Base-by-base conservation (phyloP, 2,113 vertebrate species). In the Neolamprologus caudopunctatus region DNA sequence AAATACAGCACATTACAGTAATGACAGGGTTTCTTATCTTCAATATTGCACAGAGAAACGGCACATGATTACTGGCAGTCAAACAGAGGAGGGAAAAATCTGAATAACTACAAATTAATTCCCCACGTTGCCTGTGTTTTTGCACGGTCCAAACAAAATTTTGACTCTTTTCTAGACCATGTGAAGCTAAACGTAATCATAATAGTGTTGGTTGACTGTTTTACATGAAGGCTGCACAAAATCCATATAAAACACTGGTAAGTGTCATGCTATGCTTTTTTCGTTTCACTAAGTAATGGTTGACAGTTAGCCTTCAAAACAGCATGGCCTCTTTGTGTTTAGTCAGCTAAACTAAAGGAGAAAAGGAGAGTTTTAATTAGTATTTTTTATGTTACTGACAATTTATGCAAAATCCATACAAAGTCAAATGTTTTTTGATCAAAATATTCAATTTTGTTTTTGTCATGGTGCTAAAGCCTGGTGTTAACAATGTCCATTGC, bases 1-100 rank as follows among this genome's bases (percentile, higher is more conserved):
- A 83, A 68, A 91, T 54, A n/a, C 55, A 45, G 80, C 85, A 80
- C 88, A 85, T 89, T 84, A 89, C 88, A 63, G 78, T 83, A 82
- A 90, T 90, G 85, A 92, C 89, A 87, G 71, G 21, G 10, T 42
- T 84, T 86, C 86, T 91, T 90, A 91, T 91, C 92, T 87, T 88
- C 57, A 55, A 57, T 57, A 53, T 79, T 83, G 82, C 86, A 75
- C 35, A 88, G 80, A 87, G 80, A 87, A 85, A 85, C 55, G 6
- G 42, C 61, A n/a, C n/a, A 13, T 81, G 85, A 86, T 80, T 88
- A 87, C 86, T 83, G 80, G 87, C 91, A 87, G 80, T 83, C 57
- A 85, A 66, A 83, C 63, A 85, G 84, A 85, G 66, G 51, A 68
- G 51, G 73, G 73, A 90, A 40, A 81, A 79, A 82, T 84, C 83